Evolutionary conservation across 2,888 invertebrate species (phyloP).

Genomic region (Eucera pruinosa): DNA sequence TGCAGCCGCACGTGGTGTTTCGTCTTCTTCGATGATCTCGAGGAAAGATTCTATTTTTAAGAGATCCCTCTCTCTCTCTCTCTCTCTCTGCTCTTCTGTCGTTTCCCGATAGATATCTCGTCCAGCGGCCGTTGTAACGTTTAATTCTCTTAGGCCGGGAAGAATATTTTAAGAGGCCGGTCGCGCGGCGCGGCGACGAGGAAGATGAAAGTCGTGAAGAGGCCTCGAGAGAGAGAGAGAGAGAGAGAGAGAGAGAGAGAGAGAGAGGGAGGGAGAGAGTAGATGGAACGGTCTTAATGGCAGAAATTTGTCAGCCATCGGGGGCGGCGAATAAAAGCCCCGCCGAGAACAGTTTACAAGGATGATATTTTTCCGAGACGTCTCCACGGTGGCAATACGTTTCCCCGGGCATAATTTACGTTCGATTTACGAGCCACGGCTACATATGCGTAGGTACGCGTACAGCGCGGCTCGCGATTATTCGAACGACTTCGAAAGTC

Average conservation of each 20-base stretch:
- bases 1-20: conserved; percentile 57
- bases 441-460: conserved; percentile 1
- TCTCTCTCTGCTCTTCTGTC: no score
- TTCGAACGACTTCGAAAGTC: no score
- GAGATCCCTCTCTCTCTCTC: background rate
- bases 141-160: conserved; percentile 4
- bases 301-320: conserved; percentile 16
- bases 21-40: conserved; percentile 58
- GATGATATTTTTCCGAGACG: conserved; percentile 34
- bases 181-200: no score
- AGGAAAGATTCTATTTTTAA: conserved; percentile 54
- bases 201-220: background rate
- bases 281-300: conserved; percentile 6
- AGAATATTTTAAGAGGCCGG: conserved; percentile 5
- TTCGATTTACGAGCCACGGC: conserved; percentile 59
- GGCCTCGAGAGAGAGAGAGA: no score
- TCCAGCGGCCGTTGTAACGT: background rate
- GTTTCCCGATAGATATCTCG: conserved; percentile 34
- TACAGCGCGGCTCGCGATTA: no score
- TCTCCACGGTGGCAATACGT: conserved; percentile 32
- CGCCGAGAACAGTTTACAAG: conserved; percentile 12
- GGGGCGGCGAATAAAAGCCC: conserved; percentile 23
- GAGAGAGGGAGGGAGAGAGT: no score
- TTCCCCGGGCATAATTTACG: conserved; percentile 49
- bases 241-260: no score